Base-by-base conservation (phyloP, 2,113 vertebrate genomes). In the Cinclus cinclus region DNA sequence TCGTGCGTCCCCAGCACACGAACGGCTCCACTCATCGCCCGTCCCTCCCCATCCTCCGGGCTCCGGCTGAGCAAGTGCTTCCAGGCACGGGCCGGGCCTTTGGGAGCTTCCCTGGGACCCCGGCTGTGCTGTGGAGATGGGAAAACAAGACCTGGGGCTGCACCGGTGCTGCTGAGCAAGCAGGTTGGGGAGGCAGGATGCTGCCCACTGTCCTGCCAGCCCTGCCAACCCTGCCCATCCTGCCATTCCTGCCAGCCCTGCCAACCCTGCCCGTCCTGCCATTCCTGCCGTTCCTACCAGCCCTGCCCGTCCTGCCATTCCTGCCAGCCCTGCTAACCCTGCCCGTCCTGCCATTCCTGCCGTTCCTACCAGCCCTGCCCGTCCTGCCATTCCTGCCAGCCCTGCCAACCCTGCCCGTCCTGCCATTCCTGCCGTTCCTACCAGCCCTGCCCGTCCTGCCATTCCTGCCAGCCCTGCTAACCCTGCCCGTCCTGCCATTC, bases 81-180 rank as follows among this genome's bases (percentile, higher is more conserved):
- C 87, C 94, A 89, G 87, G 89, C 84, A 65, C 3, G 46, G 91
- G 4, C 59, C 89, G 60, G 33, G 42, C 65, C 68, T 47, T 24
- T 0, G 13, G 56, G 53, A 23, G 21, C 68, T 74, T 42, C 76
- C 73, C 79, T 4, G 37, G 12, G 27, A 37, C 67, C 15, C 50
- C 1, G 0, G 52, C 28, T 33, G 58, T 2, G 3, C 69, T 28
- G 44, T 1, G 1, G 37, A 69, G 74, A 63, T 37, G 84, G 64
- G 82, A 70, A 86, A 94, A 90, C 71, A 77, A 31, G 28, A 44
- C 16, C 42, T 1, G 1, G 30, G 41, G 62, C 47, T 16, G 53
- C 59, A 18, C 21, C 0, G 0, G 2, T 8, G 5, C 31, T 14
- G 14, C 59, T 9, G 50, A 73, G 49, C 0, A 0, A 49, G 55